Base-by-base conservation (phyloP, 2,113 vertebrate genomes). In the Melanotaenia duboulayi region DNA sequence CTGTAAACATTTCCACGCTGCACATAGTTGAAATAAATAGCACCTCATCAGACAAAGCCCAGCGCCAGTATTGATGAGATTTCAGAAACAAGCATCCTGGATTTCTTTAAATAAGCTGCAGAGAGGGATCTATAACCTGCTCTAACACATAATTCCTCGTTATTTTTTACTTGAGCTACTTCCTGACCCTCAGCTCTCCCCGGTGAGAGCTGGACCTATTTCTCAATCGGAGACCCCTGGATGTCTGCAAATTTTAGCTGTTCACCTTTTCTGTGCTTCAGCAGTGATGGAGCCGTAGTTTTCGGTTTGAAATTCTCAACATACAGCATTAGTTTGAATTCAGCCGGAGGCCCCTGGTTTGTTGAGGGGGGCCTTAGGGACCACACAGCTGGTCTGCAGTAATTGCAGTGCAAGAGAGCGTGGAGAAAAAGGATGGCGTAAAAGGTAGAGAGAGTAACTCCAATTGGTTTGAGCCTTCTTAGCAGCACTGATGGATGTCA, bases 351-450 rank as follows among this genome's bases (percentile, higher is more conserved):
- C 76, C 85, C 73, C 82, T 56, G 72, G 82, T 82, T 82, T 39
- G 60, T 72, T 7, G 78, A 9, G 32, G 54, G 58, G 20, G 66
- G 84, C 91, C 71, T 81, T 1, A 55, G 89, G 84, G 87, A 84
- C 79, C 83, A 78, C 83, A 87, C 92, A 93, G 92, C 92, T 93
- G 92, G 78, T n/a, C 76, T 65, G 56, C 37, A 65, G 67, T 90
- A 89, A 93, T 91, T 89, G 88, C 84, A 52, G 72, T 88, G 87
- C 76, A 79, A 76, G 68, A 24, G 68, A 68, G 70, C 73, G 60
- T 69, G 84, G 71, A 88, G 72, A 81, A 52, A 56, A 63, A 69
- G 35, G 54, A 17, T 8, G 19, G 69, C 8, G 49, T 62, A 67
- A 65, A 51, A 51, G 74, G 80, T 58, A 70, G 35, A 65, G 58